Evolutionary conservation across 2,113 vertebrate species (phyloP), one percentile per base, ranked within the genome.

Genomic region (Phylloscopus trochiloides): DNA sequence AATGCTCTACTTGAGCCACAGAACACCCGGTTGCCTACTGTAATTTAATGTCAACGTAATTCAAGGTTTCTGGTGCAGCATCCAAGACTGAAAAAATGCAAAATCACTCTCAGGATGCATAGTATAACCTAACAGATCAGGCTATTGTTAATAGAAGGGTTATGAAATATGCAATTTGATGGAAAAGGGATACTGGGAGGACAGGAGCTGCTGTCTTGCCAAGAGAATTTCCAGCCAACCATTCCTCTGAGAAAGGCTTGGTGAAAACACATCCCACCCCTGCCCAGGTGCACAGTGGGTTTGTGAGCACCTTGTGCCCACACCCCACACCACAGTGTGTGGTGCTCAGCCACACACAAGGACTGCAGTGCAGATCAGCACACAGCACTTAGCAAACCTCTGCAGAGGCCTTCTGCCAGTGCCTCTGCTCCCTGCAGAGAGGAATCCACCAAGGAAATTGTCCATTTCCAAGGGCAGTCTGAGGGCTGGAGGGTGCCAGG

Each of bases 371-470:
- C 3, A 4, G 28, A 31, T 40, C 50, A 76, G 58, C 63, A n/a
- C 59, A 22, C 22, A n/a, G 45, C 54, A 22, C 40, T 14, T 0
- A 6, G 68, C 70, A 92, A 75, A 73, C 3, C 42, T 29, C n/a
- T 4, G 1, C 58, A 31, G 7, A 2, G 1, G 24, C 18, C 21
- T 54, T 24, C 32, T 71, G 32, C 47, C 36, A 17, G 19, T 14
- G 32, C 50, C 63, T 57, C 61, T 87, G 18, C n/a, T 71, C 17
- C 16, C 18, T 10, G 2, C 2, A 0, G 14, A n/a, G n/a, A 68
- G 51, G 28, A 7, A 26, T 14, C 22, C n/a, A 14, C 15, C 0
- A 1, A 34, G n/a, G 58, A 63, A 72, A 51, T 1, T 1, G 47
- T 24, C 22, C 26, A 6, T 42, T 70, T 38, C 18, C 7, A 8